Evolutionary conservation across 2,797 vertebrate genomes (phyloP).

Genomic region (Poliocrania exsul): DNA sequence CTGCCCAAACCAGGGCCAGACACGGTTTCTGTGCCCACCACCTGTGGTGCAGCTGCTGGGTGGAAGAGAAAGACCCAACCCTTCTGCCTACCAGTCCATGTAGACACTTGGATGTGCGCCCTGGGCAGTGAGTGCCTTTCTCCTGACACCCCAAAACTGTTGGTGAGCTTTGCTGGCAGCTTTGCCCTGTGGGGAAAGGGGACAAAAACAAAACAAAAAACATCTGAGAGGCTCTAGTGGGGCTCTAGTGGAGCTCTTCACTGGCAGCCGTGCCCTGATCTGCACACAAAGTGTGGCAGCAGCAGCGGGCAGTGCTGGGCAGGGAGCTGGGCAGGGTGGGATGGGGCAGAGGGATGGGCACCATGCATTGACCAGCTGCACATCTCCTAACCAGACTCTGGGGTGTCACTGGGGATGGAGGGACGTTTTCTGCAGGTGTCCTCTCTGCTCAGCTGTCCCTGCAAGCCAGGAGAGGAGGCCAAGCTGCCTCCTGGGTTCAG

Average conservation of each 20-base stretch:
- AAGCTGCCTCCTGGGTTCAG: background rate
- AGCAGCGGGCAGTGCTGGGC: accelerated
- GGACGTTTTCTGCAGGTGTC: background rate
- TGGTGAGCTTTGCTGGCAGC: background rate
- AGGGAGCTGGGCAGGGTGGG: background rate
- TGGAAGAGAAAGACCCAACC: background rate
- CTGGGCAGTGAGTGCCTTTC: background rate
- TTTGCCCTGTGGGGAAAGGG: background rate
- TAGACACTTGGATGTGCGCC: accelerated
- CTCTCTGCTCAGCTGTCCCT: background rate
- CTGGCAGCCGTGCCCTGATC: background rate
- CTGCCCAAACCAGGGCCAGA: background rate
- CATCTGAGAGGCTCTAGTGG: background rate
- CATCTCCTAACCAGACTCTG: background rate
- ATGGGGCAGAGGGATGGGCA: background rate
- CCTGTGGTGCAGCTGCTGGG: background rate
- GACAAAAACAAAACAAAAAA: background rate
- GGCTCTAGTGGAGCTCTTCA: background rate
- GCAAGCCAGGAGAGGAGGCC: background rate
- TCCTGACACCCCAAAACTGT: background rate
- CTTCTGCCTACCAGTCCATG: accelerated
- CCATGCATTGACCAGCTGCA: accelerated
- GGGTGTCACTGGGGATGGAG: accelerated
- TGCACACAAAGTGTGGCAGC: background rate
- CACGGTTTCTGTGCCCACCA: background rate